A percentile compares a stretch with the other conserved stretches of the same genome.
phyloP scores from a whole-genome alignment of 2,888 invertebrate genomes.

The Melolontha melolontha region DNA sequence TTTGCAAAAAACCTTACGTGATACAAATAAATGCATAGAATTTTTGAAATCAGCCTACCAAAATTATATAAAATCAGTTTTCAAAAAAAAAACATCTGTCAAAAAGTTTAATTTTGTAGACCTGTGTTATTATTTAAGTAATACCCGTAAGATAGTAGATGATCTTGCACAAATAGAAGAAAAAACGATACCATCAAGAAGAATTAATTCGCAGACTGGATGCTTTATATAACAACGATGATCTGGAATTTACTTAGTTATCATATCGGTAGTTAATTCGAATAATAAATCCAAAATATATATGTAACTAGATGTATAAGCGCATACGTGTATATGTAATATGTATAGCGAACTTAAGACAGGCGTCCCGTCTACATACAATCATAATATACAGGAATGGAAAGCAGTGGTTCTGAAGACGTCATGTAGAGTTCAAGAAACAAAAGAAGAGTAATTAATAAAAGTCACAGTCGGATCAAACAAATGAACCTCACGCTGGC shows the following conservation, averaged over 20 bases:
- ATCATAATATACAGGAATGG: slow-evolving; percentile 26
- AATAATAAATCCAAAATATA: slow-evolving; percentile 12
- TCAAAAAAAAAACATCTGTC: too few relatives aligned
- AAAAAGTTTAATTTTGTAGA: too few relatives aligned
- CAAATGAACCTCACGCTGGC: slow-evolving; percentile 45
- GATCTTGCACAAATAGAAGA: too few relatives aligned
- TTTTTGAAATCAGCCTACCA: too few relatives aligned
- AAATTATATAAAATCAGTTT: too few relatives aligned
- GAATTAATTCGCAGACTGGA: neutral
- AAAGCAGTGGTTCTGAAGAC: slow-evolving; percentile 27
- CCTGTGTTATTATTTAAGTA: too few relatives aligned
- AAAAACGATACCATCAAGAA: too few relatives aligned
- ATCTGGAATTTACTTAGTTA: slow-evolving; percentile 6
- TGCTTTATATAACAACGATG: slow-evolving; percentile 3
- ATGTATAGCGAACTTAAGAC: too few relatives aligned
- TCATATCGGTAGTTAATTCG: neutral
- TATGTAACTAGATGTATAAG: neutral
- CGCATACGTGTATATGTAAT: too few relatives aligned
- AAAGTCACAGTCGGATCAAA: slow-evolving; percentile 46
- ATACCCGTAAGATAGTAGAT: too few relatives aligned
- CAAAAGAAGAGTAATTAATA: slow-evolving; percentile 48
- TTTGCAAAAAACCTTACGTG: too few relatives aligned
- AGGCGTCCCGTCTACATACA: neutral
- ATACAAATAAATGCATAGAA: too few relatives aligned
- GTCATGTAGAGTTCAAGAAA: slow-evolving; percentile 43